Conservation (phyloP, 2,888 invertebrate genomes). For the Morinoia aosen region DNA sequence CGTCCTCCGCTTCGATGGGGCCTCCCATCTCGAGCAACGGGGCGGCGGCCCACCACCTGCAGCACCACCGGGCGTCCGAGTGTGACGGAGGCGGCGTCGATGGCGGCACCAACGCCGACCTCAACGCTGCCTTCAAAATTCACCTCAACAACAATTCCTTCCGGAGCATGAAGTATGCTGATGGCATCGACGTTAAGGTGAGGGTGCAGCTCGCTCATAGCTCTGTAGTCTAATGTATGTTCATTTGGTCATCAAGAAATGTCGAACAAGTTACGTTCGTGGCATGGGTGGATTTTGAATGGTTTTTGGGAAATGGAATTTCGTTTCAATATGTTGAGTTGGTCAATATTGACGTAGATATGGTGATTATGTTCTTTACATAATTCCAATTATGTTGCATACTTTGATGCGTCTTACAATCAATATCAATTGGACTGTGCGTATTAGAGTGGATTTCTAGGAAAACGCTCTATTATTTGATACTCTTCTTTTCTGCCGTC, state of each 20-base stretch:
- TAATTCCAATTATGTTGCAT: too few species aligned
- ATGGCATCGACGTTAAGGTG: slow-evolving; percentile 52
- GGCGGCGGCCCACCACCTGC: not conserved
- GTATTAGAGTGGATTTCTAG: too few species aligned
- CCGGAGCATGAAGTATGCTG: slow-evolving; percentile 54
- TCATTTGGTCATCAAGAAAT: not conserved
- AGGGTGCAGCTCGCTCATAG: not conserved
- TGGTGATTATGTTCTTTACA: too few species aligned
- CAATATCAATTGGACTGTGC: too few species aligned
- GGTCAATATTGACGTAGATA: too few species aligned
- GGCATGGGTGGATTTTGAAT: too few species aligned
- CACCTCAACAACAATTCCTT: slow-evolving; percentile 20
- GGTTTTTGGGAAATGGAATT: too few species aligned
- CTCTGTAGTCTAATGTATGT: not conserved
- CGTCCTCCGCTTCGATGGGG: not conserved
- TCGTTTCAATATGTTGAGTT: too few species aligned
- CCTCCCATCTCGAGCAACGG: not conserved
- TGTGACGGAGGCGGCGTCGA: not conserved
- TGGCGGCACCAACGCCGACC: not conserved
- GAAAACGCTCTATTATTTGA: too few species aligned
- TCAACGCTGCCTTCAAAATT: slow-evolving; percentile 23
- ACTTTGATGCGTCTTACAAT: too few species aligned
- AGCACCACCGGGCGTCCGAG: not conserved
- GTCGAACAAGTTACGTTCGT: not conserved
- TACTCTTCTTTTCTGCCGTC: too few species aligned